Conservation (phyloP, 2,888 invertebrate species). For the Andrena hattorfiana region DNA sequence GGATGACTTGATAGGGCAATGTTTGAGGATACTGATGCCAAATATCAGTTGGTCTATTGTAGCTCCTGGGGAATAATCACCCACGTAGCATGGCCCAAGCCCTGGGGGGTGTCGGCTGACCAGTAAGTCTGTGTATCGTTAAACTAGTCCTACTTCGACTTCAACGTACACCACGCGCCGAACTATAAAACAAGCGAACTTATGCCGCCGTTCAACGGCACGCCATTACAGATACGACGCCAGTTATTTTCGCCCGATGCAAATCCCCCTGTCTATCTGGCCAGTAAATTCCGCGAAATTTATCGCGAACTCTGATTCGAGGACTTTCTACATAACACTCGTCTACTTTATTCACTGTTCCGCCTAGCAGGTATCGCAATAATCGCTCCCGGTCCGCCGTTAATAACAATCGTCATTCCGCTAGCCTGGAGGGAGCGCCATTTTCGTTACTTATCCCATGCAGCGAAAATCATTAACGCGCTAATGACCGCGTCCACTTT, state of each 20-base stretch:
- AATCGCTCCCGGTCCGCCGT: slow-evolving; percentile 4
- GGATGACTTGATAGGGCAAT: not conserved
- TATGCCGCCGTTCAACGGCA: slow-evolving; percentile 28
- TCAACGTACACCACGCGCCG: not conserved
- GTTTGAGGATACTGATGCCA: not conserved
- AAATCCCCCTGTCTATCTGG: slow-evolving; percentile 48
- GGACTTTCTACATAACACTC: slow-evolving; percentile 26
- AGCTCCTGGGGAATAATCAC: too few species aligned
- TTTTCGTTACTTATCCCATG: slow-evolving; percentile 22
- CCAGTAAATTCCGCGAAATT: slow-evolving; percentile 47
- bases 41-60: not conserved
- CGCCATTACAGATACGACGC: slow-evolving; percentile 31
- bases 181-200: slow-evolving; percentile 43
- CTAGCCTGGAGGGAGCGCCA: not conserved
- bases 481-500: slow-evolving; percentile 46
- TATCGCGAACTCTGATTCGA: slow-evolving; percentile 39
- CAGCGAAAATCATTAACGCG: slow-evolving; percentile 13
- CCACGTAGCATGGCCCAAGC: too few species aligned
- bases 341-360: slow-evolving; percentile 10
- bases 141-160: slow-evolving; percentile 13
- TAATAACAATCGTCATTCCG: slow-evolving; percentile 45
- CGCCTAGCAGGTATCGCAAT: slow-evolving; percentile 26
- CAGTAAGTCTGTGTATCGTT: slow-evolving; percentile 15
- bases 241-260: slow-evolving; percentile 47
- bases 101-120: slow-evolving; percentile 10